Evolutionary conservation across 2,113 vertebrate genomes (phyloP).

Genomic region (Chamaea fasciata): DNA sequence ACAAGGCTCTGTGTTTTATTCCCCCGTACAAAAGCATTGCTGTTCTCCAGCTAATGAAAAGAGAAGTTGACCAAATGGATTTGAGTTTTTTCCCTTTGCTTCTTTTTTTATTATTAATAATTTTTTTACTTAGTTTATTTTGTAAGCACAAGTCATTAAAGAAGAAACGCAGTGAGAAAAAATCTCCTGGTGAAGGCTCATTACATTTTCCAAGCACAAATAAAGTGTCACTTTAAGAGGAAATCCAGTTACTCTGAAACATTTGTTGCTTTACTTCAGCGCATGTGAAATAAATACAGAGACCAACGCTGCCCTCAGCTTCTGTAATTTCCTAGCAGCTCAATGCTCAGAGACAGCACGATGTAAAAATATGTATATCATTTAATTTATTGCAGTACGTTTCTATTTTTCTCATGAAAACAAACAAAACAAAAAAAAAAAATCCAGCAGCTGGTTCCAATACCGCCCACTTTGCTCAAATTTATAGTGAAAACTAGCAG

Average conservation of each 20-base stretch:
- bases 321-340: constrained; percentile 37
- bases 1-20: constrained; percentile 18
- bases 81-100: neutral
- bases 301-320: neutral
- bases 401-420: constrained; percentile 57
- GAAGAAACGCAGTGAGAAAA: neutral
- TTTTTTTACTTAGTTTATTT: neutral
- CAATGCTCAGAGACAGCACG: neutral
- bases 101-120: neutral
- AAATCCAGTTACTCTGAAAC: constrained; percentile 50
- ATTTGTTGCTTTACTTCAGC: constrained; percentile 44
- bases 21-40: neutral
- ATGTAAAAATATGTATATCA: constrained; percentile 35
- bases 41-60: neutral
- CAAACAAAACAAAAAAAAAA: constrained; percentile 13
- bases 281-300: constrained; percentile 20
- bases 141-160: neutral
- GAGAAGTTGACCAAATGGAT: neutral
- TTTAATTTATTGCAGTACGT: constrained; percentile 43
- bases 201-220: constrained; percentile 52
- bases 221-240: constrained; percentile 53
- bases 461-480: constrained; percentile 58
- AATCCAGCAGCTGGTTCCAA: constrained; percentile 33
- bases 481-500: constrained; percentile 52
- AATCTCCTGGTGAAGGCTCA: neutral